These are phyloP conservation scores for Rhaphigaster nebulosa DNA, from an alignment of 2,888 invertebrate species.

Conservation along the genomic window DNA sequence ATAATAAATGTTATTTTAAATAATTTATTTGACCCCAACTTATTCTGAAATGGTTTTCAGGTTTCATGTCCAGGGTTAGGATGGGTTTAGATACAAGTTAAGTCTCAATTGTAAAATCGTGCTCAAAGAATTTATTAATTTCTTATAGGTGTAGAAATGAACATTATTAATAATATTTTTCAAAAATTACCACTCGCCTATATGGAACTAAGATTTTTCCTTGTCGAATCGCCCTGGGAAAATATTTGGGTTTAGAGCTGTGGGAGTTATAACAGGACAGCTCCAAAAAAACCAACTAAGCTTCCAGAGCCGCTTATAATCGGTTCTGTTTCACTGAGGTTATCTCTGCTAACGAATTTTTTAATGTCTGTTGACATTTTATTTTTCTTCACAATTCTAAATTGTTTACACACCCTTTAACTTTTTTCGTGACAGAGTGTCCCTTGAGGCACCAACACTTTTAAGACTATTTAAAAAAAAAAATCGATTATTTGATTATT, in stretches of 20 bases:
- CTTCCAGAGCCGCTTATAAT: not conserved
- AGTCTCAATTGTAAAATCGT: too few species aligned
- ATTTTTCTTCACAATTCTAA: not conserved
- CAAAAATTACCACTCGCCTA: not conserved
- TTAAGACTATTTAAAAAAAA: too few species aligned
- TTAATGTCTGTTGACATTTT: not conserved
- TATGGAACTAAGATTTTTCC: not conserved
- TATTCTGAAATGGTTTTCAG: too few species aligned
- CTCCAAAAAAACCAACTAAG: not conserved
- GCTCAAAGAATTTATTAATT: too few species aligned
- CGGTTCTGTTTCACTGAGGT: not conserved
- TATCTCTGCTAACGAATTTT: not conserved
- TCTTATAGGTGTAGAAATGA: too few species aligned
- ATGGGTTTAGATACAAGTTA: too few species aligned
- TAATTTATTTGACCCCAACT: not conserved
- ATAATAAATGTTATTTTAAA: not conserved
- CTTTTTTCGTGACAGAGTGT: too few species aligned
- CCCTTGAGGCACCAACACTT: too few species aligned
- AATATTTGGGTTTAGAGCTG: not conserved
- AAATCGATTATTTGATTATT: too few species aligned
- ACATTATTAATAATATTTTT: too few species aligned
- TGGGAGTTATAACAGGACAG: not conserved
- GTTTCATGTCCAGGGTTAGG: too few species aligned
- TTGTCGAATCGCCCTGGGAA: not conserved
- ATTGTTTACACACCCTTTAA: not conserved